These are phyloP conservation scores for Amblyraja radiata DNA, from an alignment of 2,797 vertebrate species.

Conservation along the genomic window DNA sequence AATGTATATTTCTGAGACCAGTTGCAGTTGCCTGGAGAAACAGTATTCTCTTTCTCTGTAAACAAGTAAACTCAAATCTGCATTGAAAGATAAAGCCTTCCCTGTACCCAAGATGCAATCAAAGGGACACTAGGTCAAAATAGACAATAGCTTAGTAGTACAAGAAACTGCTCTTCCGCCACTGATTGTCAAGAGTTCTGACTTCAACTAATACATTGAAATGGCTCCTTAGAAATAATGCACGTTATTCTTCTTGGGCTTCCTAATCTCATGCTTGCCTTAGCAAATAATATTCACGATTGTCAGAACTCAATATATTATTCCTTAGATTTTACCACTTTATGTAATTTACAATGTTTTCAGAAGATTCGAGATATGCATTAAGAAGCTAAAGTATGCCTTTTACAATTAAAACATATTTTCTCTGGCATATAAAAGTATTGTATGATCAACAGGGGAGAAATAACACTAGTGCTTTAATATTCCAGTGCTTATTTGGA, in stretches of 20 bases:
- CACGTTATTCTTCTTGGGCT: background rate
- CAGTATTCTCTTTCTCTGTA: background rate
- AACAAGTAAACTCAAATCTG: background rate
- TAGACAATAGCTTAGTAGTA: background rate
- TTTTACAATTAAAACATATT: background rate
- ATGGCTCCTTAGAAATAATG: background rate
- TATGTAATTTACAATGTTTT: background rate
- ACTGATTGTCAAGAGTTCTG: background rate
- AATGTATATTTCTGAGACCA: background rate
- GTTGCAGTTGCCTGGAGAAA: background rate
- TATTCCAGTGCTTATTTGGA: background rate
- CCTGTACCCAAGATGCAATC: too few species aligned
- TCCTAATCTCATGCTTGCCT: background rate
- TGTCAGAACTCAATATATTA: background rate
- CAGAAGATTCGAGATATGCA: background rate
- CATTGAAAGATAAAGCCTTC: background rate
- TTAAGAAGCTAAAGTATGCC: background rate
- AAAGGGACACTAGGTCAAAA: background rate
- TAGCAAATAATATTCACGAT: background rate
- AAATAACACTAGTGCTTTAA: background rate
- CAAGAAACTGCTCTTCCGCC: background rate
- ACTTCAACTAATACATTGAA: background rate
- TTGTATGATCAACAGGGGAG: background rate
- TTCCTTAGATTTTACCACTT: background rate
- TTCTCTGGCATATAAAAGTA: background rate